Conservation (phyloP, 2,113 vertebrate genomes). For the Acrocephalus arundinaceus region DNA sequence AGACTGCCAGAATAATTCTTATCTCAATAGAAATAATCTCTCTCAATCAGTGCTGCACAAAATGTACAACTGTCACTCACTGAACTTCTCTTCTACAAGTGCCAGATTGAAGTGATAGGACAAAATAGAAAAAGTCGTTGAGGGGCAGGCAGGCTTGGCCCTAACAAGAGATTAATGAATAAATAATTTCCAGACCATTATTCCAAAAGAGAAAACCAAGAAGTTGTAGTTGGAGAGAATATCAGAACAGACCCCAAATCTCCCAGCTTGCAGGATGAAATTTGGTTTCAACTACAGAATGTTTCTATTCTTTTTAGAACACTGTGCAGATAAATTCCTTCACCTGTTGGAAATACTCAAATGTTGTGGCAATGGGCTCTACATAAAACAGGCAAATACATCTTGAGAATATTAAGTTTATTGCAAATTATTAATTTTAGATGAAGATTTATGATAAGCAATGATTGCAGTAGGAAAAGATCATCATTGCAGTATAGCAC, state of each 20-base stretch:
- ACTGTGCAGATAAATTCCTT: not conserved
- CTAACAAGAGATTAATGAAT: not conserved
- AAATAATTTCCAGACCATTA: not conserved
- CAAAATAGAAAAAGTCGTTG: not conserved
- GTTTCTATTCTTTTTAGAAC: not conserved
- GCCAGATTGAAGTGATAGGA: not conserved
- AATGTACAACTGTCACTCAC: not conserved
- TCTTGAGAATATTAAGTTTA: not conserved
- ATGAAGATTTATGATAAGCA: not conserved
- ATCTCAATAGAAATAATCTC: not conserved
- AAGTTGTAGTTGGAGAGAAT: not conserved
- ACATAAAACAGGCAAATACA: not conserved
- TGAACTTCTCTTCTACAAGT: not conserved
- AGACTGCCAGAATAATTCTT: conserved; percentile 10
- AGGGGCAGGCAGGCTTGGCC: not conserved
- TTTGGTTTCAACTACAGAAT: not conserved
- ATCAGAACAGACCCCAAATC: not conserved
- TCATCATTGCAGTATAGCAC: not conserved
- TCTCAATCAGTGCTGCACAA: not conserved
- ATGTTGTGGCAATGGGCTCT: not conserved
- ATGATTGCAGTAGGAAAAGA: not conserved
- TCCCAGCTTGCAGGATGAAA: not conserved
- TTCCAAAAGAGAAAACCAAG: not conserved
- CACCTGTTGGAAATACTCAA: not conserved
- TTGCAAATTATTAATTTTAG: not conserved